Evolutionary conservation across 2,797 vertebrate species (phyloP).

Genomic region (Aphelocoma californica): DNA sequence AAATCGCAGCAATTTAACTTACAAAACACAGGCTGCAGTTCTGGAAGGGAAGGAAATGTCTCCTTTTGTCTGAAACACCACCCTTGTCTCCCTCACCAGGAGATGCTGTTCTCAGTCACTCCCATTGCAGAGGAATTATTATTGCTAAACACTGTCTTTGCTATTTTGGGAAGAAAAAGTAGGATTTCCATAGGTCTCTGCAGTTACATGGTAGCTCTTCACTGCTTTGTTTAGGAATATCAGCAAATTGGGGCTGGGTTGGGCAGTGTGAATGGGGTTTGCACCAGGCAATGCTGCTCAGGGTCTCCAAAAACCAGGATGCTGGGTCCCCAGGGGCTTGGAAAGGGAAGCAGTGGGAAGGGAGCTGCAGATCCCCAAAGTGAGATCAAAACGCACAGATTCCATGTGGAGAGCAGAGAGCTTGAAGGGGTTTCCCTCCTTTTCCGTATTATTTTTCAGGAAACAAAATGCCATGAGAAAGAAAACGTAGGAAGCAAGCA

Average conservation of each 20-base stretch:
- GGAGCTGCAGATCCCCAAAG: not conserved
- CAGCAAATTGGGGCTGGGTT: not conserved
- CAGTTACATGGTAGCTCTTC: not conserved
- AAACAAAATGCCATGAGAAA: not conserved
- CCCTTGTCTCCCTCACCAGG: not conserved
- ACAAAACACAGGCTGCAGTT: conserved; percentile 20
- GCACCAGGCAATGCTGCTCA: not conserved
- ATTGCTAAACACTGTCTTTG: not conserved
- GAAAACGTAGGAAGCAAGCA: rapidly evolving
- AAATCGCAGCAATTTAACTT: not conserved
- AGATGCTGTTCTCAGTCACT: conserved; percentile 12
- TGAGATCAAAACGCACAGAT: rapidly evolving
- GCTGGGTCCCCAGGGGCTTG: rapidly evolving
- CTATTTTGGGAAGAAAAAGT: not conserved
- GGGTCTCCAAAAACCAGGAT: rapidly evolving
- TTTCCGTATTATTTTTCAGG: not conserved
- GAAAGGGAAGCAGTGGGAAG: not conserved
- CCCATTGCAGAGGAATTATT: not conserved
- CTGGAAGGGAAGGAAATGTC: not conserved
- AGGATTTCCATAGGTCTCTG: not conserved
- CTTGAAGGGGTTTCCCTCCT: not conserved
- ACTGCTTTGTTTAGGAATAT: not conserved
- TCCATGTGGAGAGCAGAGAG: not conserved
- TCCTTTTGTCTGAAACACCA: not conserved
- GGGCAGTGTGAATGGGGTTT: rapidly evolving